Percentiles rank a stretch among this genome's conserved stretches.
phyloP scores from a whole-genome alignment of 2,797 vertebrate genomes.

The Enteromius viviparus region DNA sequence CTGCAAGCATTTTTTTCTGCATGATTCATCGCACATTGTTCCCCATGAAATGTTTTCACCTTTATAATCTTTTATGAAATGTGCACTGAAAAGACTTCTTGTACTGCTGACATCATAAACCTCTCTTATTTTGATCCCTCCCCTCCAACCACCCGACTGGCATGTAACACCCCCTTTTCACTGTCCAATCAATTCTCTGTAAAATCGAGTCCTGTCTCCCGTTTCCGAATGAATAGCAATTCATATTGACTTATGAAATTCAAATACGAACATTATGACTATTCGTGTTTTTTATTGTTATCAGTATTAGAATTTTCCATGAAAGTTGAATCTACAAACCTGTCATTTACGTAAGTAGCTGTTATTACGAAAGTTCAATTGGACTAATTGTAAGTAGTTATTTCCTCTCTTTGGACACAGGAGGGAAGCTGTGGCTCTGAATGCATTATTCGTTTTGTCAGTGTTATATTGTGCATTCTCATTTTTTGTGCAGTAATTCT shows the following conservation, averaged over 20 bases:
- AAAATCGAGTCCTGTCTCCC: background rate
- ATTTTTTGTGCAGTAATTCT: background rate
- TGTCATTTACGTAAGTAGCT: background rate
- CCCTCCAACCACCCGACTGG: background rate
- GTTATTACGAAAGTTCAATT: background rate
- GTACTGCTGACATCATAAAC: background rate
- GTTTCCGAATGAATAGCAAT: background rate
- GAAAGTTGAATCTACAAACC: background rate
- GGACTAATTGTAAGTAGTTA: background rate
- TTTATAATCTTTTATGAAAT: background rate
- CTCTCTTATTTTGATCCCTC: background rate
- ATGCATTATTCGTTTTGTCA: slow-evolving; percentile 13
- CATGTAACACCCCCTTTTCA: background rate
- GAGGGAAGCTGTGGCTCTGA: background rate
- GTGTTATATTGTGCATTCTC: background rate
- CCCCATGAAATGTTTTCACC: background rate
- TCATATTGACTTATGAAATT: background rate
- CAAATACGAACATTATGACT: background rate
- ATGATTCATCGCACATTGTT: background rate
- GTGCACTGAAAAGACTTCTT: background rate
- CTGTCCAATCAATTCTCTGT: background rate
- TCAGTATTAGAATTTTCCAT: too few relatives aligned
- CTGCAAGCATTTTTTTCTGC: background rate
- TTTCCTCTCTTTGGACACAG: background rate
- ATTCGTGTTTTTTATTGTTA: background rate